phyloP scores from a whole-genome alignment of 92 coral and sea anemone species.

The Phenganax marumi region DNA sequence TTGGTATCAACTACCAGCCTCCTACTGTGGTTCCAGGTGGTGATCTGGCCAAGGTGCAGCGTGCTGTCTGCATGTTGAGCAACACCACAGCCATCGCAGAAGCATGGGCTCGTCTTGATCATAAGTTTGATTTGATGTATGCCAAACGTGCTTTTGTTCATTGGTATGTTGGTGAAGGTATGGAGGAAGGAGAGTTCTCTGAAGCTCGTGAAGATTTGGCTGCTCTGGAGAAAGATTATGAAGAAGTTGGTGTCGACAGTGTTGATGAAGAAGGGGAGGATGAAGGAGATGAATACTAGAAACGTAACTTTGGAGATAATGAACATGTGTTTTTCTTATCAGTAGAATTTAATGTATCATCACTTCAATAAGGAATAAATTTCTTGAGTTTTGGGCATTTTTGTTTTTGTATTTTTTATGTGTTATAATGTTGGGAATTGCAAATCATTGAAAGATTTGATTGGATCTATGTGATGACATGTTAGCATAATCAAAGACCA shows the following conservation, averaged over 20 bases:
- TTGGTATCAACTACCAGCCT: conserved; percentile 82
- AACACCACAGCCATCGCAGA: conserved; percentile 93
- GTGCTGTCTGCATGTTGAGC: conserved; percentile 89
- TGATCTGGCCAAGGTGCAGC: conserved; percentile 89
- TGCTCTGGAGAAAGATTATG: conserved; percentile 92
- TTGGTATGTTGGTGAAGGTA: conserved; percentile 97
- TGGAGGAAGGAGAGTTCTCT: conserved; percentile 98
- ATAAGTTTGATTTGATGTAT: conserved; percentile 92
- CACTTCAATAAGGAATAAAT: too few relatives aligned
- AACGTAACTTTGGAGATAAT: not conserved
- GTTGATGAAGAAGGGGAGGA: conserved; percentile 71
- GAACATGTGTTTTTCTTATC: too few relatives aligned
- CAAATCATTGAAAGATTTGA: too few relatives aligned
- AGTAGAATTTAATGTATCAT: too few relatives aligned
- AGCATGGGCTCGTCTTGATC: conserved; percentile 95
- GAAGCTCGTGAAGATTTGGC: conserved; percentile 98
- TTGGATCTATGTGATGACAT: too few relatives aligned
- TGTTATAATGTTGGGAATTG: too few relatives aligned
- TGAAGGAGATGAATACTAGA: conserved; percentile 38
- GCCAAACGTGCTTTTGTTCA: conserved; percentile 97
- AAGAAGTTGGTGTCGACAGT: conserved; percentile 82
- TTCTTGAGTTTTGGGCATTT: too few relatives aligned
- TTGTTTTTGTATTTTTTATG: too few relatives aligned
- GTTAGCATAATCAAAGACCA: too few relatives aligned
- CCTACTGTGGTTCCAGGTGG: conserved; percentile 90